A percentile compares a stretch with the other conserved stretches of the same genome.
Evolutionary conservation across 2,888 invertebrate species (phyloP).

Genomic region (Leptothorax acervorum): DNA sequence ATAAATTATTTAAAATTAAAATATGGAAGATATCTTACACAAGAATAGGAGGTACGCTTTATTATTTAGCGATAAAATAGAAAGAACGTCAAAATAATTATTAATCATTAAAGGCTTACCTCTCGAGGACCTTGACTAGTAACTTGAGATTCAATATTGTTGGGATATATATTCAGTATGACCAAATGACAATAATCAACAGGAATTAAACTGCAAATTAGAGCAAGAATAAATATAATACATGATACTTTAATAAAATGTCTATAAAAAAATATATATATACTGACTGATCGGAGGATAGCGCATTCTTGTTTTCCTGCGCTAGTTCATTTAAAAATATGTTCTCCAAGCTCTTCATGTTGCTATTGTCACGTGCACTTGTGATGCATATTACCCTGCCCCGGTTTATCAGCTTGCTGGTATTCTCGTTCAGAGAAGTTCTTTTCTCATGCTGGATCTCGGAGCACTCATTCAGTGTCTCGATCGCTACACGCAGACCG

Average conservation of each 20-base stretch:
- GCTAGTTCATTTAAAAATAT: conserved; percentile 93
- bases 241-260: not conserved
- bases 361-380: conserved; percentile 94
- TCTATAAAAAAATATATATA: not conserved
- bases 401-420: conserved; percentile 86
- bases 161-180: conserved; percentile 95
- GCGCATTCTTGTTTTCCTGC: conserved; percentile 92
- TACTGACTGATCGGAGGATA: conserved; percentile 88
- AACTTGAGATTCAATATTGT: conserved; percentile 92
- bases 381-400: conserved; percentile 97
- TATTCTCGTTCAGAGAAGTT: conserved; percentile 86
- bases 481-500: conserved; percentile 94
- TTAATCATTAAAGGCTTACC: conserved; percentile 77
- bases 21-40: not conserved
- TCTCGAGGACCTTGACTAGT: conserved; percentile 90
- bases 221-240: not conserved
- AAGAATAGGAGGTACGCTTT: not conserved
- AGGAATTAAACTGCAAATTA: conserved; percentile 88
- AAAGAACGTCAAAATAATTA: not conserved
- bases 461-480: conserved; percentile 93
- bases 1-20: not conserved
- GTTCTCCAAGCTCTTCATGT: conserved; percentile 94
- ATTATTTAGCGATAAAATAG: not conserved
- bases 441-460: conserved; percentile 90
- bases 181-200: conserved; percentile 96